Evolutionary conservation across 2,888 invertebrate species (phyloP).

Genomic region (Melanostoma mellinum): DNA sequence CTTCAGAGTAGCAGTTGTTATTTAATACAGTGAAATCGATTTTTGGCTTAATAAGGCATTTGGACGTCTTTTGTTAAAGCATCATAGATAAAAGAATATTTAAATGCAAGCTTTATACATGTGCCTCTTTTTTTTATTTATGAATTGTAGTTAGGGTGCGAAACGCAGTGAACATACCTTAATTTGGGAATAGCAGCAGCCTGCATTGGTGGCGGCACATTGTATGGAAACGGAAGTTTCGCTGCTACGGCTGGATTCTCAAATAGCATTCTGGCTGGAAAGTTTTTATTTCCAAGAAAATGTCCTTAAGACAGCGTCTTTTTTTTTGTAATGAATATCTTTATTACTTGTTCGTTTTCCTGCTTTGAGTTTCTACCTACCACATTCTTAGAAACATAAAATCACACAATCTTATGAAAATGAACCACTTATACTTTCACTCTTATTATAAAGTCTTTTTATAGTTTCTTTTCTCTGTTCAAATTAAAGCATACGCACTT

Average conservation of each 20-base stretch:
- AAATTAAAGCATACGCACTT: conserved; percentile 1
- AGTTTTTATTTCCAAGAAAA: background rate
- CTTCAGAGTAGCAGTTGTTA: too few species aligned
- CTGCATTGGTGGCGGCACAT: conserved; percentile 87
- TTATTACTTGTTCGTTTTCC: background rate
- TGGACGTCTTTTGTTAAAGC: too few species aligned
- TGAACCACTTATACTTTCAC: background rate
- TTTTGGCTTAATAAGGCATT: too few species aligned
- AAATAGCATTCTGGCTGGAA: conserved; percentile 84
- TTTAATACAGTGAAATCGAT: too few species aligned
- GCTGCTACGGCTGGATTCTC: conserved; percentile 86
- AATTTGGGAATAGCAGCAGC: conserved; percentile 81
- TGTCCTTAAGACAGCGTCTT: conserved; percentile 1
- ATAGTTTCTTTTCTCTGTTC: background rate
- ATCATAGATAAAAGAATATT: too few species aligned
- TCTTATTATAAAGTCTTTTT: background rate
- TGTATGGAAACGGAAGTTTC: conserved; percentile 88
- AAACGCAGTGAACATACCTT: conserved; percentile 78
- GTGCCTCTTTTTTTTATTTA: too few species aligned
- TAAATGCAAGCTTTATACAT: too few species aligned
- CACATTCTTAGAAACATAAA: conserved; percentile 5
- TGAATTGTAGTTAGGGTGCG: too few species aligned
- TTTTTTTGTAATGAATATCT: background rate
- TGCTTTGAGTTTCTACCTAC: background rate
- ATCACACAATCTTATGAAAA: background rate